Conservation (phyloP, 2,113 vertebrate species). For the Dicentrarchus labrax region DNA sequence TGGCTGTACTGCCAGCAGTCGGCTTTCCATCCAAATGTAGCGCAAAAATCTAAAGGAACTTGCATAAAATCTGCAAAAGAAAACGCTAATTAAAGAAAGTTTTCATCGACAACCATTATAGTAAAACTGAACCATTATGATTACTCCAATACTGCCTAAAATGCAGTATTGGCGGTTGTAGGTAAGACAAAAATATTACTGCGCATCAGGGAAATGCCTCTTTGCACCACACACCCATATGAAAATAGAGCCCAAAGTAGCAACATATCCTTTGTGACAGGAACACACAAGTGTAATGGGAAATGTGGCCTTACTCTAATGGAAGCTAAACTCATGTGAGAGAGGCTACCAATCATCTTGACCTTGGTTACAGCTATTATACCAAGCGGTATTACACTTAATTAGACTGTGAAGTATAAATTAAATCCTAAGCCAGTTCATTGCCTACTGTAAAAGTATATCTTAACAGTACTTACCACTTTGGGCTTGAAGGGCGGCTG, state of each 20-base stretch:
- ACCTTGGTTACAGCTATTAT: constrained; percentile 3
- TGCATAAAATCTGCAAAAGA: not conserved
- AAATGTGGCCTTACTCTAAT: constrained; percentile 3
- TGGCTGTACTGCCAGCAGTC: not conserved
- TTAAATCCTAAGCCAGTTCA: not conserved
- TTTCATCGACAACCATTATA: not conserved
- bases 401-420: constrained; percentile 1
- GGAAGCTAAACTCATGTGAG: not conserved
- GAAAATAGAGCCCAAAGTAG: not conserved
- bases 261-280: not conserved
- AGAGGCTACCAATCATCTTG: not conserved
- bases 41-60: not conserved
- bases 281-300: not conserved
- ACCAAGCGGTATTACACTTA: not conserved
- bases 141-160: not conserved
- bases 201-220: not conserved
- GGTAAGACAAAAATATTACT: not conserved
- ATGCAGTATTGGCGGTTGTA: not conserved
- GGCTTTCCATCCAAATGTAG: not conserved
- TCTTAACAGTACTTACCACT: constrained; percentile 89
- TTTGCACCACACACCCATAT: not conserved
- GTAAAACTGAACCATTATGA: no score
- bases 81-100: not conserved
- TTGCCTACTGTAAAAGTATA: not conserved
- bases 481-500: constrained; percentile 99